Evolutionary conservation across 2,113 vertebrate species (phyloP).

Genomic region (Ranitomeya variabilis): DNA sequence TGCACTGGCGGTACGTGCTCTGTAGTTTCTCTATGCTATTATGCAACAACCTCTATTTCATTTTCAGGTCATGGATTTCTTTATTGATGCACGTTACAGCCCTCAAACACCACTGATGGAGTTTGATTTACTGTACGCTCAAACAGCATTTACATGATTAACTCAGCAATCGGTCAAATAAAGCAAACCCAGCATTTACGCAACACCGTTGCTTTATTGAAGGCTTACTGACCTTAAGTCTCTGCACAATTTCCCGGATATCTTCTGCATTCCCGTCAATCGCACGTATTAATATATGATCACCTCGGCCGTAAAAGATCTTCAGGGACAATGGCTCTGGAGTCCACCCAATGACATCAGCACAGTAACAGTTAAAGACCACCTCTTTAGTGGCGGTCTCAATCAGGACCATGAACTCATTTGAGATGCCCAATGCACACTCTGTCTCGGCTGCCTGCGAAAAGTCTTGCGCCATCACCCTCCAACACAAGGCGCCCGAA

Average conservation of each 20-base stretch:
- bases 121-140: not conserved
- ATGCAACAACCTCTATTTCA: not conserved
- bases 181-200: not conserved
- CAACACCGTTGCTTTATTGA: not conserved
- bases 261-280: constrained; percentile 79
- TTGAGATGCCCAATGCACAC: constrained; percentile 83
- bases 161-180: not conserved
- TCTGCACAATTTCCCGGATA: constrained; percentile 87
- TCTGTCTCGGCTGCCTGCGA: constrained; percentile 72
- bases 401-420: constrained; percentile 79
- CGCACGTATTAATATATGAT: constrained; percentile 81
- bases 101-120: not conserved
- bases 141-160: not conserved
- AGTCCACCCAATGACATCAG: constrained; percentile 91
- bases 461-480: constrained; percentile 82
- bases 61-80: constrained; percentile 7
- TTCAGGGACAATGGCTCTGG: constrained; percentile 78
- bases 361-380: constrained; percentile 91
- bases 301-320: constrained; percentile 88
- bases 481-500: constrained; percentile 81
- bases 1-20: not conserved
- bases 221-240: constrained; percentile 81
- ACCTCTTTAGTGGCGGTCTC: constrained; percentile 86
- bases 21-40: not conserved
- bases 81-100: not conserved